phyloP scores from a whole-genome alignment of 2,113 vertebrate species.

The Loxodonta africana region DNA sequence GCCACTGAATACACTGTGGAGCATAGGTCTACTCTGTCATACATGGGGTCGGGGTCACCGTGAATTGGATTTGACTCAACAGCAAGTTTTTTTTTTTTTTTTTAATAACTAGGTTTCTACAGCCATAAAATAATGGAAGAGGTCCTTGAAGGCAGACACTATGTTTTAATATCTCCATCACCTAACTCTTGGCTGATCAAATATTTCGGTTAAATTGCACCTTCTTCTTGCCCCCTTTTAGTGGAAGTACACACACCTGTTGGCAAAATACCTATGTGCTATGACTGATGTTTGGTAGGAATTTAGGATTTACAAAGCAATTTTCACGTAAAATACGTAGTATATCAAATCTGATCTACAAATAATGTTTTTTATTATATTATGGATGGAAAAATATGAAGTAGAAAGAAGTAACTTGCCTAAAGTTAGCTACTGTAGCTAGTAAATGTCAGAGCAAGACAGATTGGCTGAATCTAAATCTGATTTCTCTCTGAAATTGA shows the following conservation, averaged over 20 bases:
- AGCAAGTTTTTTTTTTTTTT: too few species aligned
- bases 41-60: too few species aligned
- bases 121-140: not conserved
- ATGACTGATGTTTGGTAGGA: conserved; percentile 13
- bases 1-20: too few species aligned
- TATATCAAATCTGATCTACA: not conserved
- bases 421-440: not conserved
- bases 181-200: not conserved
- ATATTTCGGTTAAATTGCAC: conserved; percentile 10
- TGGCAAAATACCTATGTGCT: conserved; percentile 27
- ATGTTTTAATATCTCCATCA: conserved; percentile 23
- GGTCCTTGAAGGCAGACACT: not conserved
- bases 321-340: conserved; percentile 38
- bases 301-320: conserved; percentile 34
- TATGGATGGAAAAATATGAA: conserved; percentile 36
- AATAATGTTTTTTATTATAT: conserved; percentile 28
- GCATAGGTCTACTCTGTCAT: too few species aligned
- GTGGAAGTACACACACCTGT: not conserved
- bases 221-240: not conserved
- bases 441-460: not conserved
- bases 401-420: not conserved
- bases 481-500: conserved; percentile 17
- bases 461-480: conserved; percentile 6
- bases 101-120: not conserved
- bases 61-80: too few species aligned